phyloP scores from a whole-genome alignment of 2,888 invertebrate genomes.

The Ormyrus nitidulus region DNA sequence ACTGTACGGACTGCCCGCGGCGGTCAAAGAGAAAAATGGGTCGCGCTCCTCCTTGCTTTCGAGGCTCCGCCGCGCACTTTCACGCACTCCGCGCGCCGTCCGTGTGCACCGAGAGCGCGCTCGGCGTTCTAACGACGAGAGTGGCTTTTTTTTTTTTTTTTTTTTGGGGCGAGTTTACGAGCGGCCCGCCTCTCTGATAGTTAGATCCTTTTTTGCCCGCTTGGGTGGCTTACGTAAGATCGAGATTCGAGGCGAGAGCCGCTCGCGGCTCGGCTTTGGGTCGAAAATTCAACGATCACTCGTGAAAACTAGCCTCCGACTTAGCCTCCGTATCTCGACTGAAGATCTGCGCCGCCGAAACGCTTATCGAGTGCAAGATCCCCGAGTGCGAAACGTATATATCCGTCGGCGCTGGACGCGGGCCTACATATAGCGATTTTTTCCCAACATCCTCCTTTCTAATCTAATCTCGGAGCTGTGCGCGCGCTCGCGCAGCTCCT shows the following conservation, averaged over 20 bases:
- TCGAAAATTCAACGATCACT: no score
- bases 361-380: not conserved
- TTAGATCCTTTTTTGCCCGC: no score
- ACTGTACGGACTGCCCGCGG: no score
- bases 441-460: slow-evolving; percentile 47
- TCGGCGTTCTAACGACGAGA: not conserved
- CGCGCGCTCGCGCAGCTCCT: not conserved
- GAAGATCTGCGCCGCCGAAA: not conserved
- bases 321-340: not conserved
- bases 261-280: no score
- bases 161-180: no score
- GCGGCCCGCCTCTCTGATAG: no score
- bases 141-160: no score
- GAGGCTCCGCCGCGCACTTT: slow-evolving; percentile 16
- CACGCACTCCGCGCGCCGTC: slow-evolving; percentile 11
- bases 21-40: slow-evolving; percentile 22
- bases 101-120: not conserved
- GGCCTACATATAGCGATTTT: slow-evolving; percentile 22
- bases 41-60: slow-evolving; percentile 21
- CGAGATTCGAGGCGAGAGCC: no score
- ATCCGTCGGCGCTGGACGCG: not conserved
- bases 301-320: not conserved
- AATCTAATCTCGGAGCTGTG: slow-evolving; percentile 17
- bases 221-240: no score
- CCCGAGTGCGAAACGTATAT: not conserved